Evolutionary conservation across 2,797 vertebrate genomes (phyloP).

Genomic region (Zonotrichia albicollis): DNA sequence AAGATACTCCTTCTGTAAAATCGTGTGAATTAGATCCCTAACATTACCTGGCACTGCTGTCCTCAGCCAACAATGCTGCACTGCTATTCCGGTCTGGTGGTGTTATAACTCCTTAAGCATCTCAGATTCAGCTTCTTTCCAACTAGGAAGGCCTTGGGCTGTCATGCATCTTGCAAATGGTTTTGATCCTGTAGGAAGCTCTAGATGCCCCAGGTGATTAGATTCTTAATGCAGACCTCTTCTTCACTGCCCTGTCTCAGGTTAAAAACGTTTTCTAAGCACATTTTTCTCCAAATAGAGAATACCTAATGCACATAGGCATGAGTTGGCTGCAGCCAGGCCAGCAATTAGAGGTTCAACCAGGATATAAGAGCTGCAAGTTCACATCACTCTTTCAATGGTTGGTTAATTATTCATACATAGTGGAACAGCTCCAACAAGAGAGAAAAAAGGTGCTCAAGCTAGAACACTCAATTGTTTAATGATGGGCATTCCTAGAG

Average conservation of each 20-base stretch:
- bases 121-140: background rate
- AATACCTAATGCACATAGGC: background rate
- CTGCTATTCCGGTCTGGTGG: background rate
- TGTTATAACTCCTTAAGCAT: background rate
- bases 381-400: background rate
- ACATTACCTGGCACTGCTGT: background rate
- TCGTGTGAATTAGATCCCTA: background rate
- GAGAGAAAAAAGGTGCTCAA: background rate
- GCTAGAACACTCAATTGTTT: background rate
- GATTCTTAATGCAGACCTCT: background rate
- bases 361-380: background rate
- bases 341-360: background rate
- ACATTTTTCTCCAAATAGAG: background rate
- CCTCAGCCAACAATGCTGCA: background rate
- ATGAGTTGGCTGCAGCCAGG: background rate
- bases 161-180: background rate
- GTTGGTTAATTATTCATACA: slow-evolving; percentile 27
- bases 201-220: background rate
- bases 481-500: slow-evolving; percentile 4
- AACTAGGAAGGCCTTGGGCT: background rate
- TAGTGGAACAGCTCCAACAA: background rate
- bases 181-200: background rate
- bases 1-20: background rate
- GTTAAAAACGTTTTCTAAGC: background rate
- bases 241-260: background rate